Conservation (phyloP, 2,797 vertebrate genomes). For the Malurus splendens region DNA sequence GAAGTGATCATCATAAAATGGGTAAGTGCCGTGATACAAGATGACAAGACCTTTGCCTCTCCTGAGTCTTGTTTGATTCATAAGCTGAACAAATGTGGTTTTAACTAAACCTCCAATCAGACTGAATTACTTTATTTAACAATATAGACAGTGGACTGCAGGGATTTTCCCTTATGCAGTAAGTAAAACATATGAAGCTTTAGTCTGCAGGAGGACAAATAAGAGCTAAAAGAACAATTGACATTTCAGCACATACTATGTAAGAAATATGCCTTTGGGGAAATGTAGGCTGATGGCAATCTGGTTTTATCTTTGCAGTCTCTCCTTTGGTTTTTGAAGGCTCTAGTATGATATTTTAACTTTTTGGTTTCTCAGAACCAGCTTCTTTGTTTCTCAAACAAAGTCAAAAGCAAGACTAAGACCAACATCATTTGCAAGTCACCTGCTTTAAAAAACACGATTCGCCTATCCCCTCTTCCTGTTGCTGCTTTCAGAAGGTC, state of each 20-base stretch:
- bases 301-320: background rate
- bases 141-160: background rate
- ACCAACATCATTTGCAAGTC: background rate
- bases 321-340: background rate
- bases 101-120: constrained; percentile 20
- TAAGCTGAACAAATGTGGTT: background rate
- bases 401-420: background rate
- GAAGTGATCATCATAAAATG: constrained; percentile 9
- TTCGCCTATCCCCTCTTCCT: background rate
- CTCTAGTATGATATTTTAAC: background rate
- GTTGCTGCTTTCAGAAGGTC: background rate
- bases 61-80: constrained; percentile 28
- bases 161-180: background rate
- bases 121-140: constrained; percentile 32
- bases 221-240: constrained; percentile 33
- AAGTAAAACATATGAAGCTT: constrained; percentile 4
- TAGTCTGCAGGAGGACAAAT: background rate
- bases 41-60: constrained; percentile 11
- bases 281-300: background rate
- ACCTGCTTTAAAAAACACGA: background rate
- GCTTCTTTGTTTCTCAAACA: background rate
- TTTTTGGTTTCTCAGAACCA: background rate
- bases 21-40: background rate
- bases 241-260: background rate
- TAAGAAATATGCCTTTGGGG: background rate